A percentile compares a stretch with the other conserved stretches of the same genome.
phyloP scores from a whole-genome alignment of 2,113 vertebrate genomes.

The Zosterops pallidus region DNA sequence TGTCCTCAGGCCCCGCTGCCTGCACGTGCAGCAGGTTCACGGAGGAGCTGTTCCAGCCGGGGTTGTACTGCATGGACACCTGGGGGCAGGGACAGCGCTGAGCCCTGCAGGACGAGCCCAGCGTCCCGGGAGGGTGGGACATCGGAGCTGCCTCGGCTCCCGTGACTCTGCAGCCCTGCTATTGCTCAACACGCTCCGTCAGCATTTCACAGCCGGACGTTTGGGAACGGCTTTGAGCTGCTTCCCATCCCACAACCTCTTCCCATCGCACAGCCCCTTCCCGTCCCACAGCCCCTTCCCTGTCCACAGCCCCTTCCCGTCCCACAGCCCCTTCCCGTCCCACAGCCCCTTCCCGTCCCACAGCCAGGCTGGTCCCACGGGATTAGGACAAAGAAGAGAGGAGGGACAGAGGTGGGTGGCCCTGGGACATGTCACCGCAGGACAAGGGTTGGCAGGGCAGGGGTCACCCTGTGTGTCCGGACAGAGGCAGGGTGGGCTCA shows the following conservation, averaged over 20 bases:
- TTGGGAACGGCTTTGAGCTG: not conserved
- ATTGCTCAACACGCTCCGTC: not conserved
- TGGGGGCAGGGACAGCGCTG: not conserved
- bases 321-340: no score
- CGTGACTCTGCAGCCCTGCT: not conserved
- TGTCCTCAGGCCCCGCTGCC: constrained; percentile 79
- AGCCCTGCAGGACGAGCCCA: not conserved
- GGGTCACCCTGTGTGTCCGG: not conserved
- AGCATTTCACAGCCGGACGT: not conserved
- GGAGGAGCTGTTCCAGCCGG: not conserved
- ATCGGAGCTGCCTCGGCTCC: not conserved
- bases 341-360: not conserved
- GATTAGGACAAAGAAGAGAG: not conserved
- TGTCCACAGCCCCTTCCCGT: not conserved
- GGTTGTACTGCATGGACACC: constrained; percentile 81
- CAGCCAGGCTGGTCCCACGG: not conserved
- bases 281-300: not conserved
- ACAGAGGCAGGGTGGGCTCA: not conserved
- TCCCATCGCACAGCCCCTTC: not conserved
- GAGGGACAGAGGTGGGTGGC: not conserved
- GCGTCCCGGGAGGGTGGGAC: not conserved
- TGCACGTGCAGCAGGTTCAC: constrained; percentile 82
- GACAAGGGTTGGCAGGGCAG: not conserved
- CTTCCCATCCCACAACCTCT: not conserved
- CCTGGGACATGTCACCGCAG: not conserved